A percentile compares a stretch with the other conserved stretches of the same genome.
Evolutionary conservation across 2,113 vertebrate genomes (phyloP).

Genomic region (Onychostoma macrolepis): DNA sequence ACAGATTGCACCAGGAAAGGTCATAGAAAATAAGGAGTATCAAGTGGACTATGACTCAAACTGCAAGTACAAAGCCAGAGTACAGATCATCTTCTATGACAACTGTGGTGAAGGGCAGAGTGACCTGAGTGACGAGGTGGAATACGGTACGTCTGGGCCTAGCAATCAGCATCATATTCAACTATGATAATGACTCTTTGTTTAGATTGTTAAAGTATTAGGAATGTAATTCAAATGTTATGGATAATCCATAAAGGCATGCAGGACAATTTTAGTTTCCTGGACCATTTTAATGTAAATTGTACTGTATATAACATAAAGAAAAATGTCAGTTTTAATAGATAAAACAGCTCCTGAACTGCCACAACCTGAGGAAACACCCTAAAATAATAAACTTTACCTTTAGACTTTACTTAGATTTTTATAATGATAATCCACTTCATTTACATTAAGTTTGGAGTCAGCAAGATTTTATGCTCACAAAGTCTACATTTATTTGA

Average conservation of each 20-base stretch:
- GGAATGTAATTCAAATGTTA: not conserved
- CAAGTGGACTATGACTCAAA: conserved; percentile 44
- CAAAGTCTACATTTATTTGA: not conserved
- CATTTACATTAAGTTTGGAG: not conserved
- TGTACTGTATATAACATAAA: not conserved
- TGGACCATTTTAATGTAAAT: not conserved
- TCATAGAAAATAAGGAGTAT: fast-evolving
- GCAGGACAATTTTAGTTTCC: not conserved
- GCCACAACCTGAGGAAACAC: not conserved
- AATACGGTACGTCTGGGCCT: conserved; percentile 57
- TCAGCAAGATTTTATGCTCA: not conserved
- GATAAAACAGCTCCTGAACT: no score
- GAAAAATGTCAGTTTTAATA: not conserved
- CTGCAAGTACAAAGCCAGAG: conserved; percentile 64
- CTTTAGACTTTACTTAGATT: not conserved
- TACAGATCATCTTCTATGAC: fast-evolving
- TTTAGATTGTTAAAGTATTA: not conserved
- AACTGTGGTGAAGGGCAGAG: fast-evolving
- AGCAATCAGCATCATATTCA: not conserved
- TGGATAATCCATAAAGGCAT: not conserved
- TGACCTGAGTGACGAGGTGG: not conserved
- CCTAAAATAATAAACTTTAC: no score
- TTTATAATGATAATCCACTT: not conserved
- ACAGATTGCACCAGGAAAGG: fast-evolving
- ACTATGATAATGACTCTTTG: not conserved